phyloP scores from a whole-genome alignment of 2,888 invertebrate genomes.

The Serrognathus titanus region DNA sequence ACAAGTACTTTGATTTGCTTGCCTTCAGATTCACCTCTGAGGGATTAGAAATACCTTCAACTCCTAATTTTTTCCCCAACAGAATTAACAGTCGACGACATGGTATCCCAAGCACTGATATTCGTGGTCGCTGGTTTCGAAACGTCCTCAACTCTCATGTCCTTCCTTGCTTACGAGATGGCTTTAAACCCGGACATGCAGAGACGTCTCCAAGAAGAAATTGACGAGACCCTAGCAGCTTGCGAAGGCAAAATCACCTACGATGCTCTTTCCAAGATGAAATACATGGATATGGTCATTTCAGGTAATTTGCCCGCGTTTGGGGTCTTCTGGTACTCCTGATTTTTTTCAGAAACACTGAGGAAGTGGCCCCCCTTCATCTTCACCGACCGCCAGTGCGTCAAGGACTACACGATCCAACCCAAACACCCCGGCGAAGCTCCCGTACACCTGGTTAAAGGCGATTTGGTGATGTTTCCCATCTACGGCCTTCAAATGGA shows the following conservation, averaged over 20 bases:
- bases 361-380: slow-evolving; percentile 51
- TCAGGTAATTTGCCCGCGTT: slow-evolving; percentile 1
- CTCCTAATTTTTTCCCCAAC: not conserved
- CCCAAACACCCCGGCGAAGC: slow-evolving; percentile 37
- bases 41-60: no score
- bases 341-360: slow-evolving; percentile 39
- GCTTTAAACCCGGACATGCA: slow-evolving; percentile 52
- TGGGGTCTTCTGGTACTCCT: slow-evolving; percentile 9
- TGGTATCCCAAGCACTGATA: slow-evolving; percentile 41
- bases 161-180: slow-evolving; percentile 45
- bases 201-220: slow-evolving; percentile 52
- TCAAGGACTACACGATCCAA: slow-evolving; percentile 50
- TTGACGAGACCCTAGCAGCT: slow-evolving; percentile 46
- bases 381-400: slow-evolving; percentile 50
- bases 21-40: no score
- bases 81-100: slow-evolving; percentile 19
- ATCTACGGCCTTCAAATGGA: slow-evolving; percentile 55
- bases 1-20: no score
- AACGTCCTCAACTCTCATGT: slow-evolving; percentile 46
- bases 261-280: slow-evolving; percentile 51
- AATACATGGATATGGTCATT: slow-evolving; percentile 7
- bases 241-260: slow-evolving; percentile 48
- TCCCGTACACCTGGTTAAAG: slow-evolving; percentile 43
- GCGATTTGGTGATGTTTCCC: slow-evolving; percentile 50
- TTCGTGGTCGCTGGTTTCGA: slow-evolving; percentile 51